phyloP scores from a whole-genome alignment of 2,888 invertebrate genomes.

The Lordiphosa fenestrarum region DNA sequence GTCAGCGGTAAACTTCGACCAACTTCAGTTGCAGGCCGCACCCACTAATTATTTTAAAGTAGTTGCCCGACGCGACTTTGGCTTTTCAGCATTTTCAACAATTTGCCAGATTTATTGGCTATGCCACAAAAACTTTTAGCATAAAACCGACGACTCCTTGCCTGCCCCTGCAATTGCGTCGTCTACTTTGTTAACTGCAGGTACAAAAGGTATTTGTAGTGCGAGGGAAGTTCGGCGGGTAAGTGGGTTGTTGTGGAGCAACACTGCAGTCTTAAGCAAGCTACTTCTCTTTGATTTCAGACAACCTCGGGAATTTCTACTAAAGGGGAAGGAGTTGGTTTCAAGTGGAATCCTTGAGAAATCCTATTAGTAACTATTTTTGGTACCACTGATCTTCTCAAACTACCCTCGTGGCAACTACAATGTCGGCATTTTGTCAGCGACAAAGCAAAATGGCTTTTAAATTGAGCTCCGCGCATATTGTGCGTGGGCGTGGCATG shows the following conservation, averaged over 20 bases:
- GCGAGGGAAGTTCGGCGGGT: constrained; percentile 1
- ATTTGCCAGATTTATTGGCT: constrained; percentile 62
- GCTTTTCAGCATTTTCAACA: constrained; percentile 40
- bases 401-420: not conserved
- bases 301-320: too few relatives aligned
- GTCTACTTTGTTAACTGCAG: not conserved
- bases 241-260: too few relatives aligned
- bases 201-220: constrained; percentile 30
- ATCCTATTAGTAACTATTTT: too few relatives aligned
- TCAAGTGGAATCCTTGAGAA: too few relatives aligned
- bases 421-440: constrained; percentile 44
- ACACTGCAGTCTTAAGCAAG: too few relatives aligned
- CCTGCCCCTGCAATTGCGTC: constrained; percentile 21
- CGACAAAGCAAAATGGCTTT: constrained; percentile 63
- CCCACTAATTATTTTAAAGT: constrained; percentile 73
- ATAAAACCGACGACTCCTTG: constrained; percentile 30
- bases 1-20: constrained; percentile 49
- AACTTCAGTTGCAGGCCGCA: constrained; percentile 52
- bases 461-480: constrained; percentile 47
- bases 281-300: too few relatives aligned
- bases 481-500: constrained; percentile 43
- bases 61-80: constrained; percentile 62
- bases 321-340: too few relatives aligned
- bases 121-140: constrained; percentile 47
- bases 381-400: too few relatives aligned